A percentile compares a stretch with the other conserved stretches of the same genome.
phyloP scores from a whole-genome alignment of 35 echinoderm and acorn worm species.

The Acanthaster planci region DNA sequence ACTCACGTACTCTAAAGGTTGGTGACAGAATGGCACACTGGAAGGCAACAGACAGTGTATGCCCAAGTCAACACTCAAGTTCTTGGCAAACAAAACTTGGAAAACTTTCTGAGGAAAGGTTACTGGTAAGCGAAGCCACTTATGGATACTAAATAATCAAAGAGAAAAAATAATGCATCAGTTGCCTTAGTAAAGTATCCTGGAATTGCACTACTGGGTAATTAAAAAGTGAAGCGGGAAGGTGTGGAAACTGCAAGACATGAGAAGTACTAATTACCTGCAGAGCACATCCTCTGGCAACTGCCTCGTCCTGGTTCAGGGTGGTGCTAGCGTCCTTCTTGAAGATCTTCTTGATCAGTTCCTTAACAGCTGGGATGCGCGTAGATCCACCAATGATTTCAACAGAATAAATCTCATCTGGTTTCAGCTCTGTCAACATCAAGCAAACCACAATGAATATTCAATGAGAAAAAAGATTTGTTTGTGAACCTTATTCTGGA shows the following conservation, averaged over 20 bases:
- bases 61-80: no score
- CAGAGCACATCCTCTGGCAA: conserved; percentile 88
- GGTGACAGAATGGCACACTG: conserved; percentile 98
- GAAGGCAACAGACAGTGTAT: conserved; percentile 27
- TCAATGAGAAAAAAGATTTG: no score
- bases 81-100: no score
- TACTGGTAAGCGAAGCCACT: not conserved
- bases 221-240: no score
- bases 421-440: conserved; percentile 70
- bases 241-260: no score
- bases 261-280: conserved; percentile 75
- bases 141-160: no score
- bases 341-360: conserved; percentile 90
- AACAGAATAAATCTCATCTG: conserved; percentile 83
- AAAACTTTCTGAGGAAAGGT: not conserved
- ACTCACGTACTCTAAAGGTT: conserved; percentile 94
- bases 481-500: no score
- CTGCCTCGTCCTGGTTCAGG: conserved; percentile 97
- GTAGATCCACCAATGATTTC: conserved; percentile 93
- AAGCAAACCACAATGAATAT: not conserved
- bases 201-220: no score
- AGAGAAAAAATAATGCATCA: not conserved
- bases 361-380: conserved; percentile 85
- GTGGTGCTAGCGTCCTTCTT: conserved; percentile 89
- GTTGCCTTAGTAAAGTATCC: not conserved